Base-by-base conservation (phyloP, 1,140 invertebrate genomes). In the Wiebesia pumilae region DNA sequence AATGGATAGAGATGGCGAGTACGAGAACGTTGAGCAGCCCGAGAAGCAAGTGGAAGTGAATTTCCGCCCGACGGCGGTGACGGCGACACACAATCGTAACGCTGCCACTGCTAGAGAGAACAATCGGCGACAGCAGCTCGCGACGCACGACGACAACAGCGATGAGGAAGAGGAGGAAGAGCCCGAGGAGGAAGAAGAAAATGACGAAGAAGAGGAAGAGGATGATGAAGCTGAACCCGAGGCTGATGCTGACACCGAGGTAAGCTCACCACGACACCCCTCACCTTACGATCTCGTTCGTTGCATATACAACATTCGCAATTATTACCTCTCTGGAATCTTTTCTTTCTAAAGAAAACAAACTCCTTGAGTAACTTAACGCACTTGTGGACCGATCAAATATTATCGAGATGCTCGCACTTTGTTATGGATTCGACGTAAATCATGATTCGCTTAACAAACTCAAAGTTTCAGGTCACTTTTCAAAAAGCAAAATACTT, bases 151-250 rank as follows among this genome's bases (percentile, higher is more conserved):
- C 33, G 82, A 87, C 35, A 69, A 84, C 33, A 75, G 38, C 69
- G 79, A 78, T 12, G 87, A 87, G 62, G 87, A 87, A 54, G 81
- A 87, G 40, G 83, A 87, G 35, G 86, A 87, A n/a, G 86, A 87
- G 21, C 54, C 47, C 67, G 82, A 87, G 30, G 86, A 87, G 30
- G 81, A 87, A 30, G 87, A 87, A 30, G 83, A 87, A 71, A 79
- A 82, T 82, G 87, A 87, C 67, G 87, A 87, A 21, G 86, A 87
- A 40, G 86, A 87, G 35, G 83, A 87, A 58, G 87, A 87, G 71
- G 87, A 87, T 33, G 87, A 87, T 9, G 87, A 87, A 35, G 83
- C 83, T n/a, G 87, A 85, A 62, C 51, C 40, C 71, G 87, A 87
- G 16, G 79, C 38, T 9, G 79, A 87, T 3, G 58, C 65, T n/a